Conservation (phyloP, 2,888 invertebrate genomes). For the Drosophila emarginata region DNA sequence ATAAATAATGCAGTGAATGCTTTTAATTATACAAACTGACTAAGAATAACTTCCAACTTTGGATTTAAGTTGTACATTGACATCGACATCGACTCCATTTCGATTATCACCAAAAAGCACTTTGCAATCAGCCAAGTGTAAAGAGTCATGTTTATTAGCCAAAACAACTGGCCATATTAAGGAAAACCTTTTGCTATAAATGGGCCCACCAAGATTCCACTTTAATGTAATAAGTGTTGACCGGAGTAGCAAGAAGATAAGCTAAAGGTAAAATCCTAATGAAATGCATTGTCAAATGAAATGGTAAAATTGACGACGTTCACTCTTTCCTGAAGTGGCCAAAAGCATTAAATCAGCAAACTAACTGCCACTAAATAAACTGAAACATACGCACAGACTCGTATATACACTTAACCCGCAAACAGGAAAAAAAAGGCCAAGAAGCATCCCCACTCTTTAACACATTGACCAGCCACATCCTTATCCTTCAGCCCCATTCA, state of each 20-base stretch:
- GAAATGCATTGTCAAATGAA: slow-evolving; percentile 79
- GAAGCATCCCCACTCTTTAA: background rate
- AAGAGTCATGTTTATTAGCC: slow-evolving; percentile 69
- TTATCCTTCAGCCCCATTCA: slow-evolving; percentile 6
- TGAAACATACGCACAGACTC: slow-evolving; percentile 31
- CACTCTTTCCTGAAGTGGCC: slow-evolving; percentile 70
- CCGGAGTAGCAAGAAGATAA: slow-evolving; percentile 29
- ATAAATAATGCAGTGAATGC: slow-evolving; percentile 64
- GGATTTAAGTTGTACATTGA: background rate
- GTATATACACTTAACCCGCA: slow-evolving; percentile 3
- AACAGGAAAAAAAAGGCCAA: slow-evolving; percentile 33
- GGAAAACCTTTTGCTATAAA: too few species aligned
- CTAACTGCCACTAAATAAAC: slow-evolving; percentile 75
- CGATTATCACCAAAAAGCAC: slow-evolving; percentile 22
- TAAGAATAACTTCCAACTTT: background rate
- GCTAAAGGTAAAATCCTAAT: slow-evolving; percentile 55
- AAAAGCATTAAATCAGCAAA: slow-evolving; percentile 76
- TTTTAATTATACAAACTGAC: slow-evolving; percentile 69
- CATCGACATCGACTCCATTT: background rate
- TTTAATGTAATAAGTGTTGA: slow-evolving; percentile 68
- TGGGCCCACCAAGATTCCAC: slow-evolving; percentile 37
- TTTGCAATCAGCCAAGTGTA: slow-evolving; percentile 67
- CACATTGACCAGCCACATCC: background rate
- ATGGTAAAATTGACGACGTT: slow-evolving; percentile 78
- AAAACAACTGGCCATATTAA: slow-evolving; percentile 49